Evolutionary conservation across 2,797 vertebrate species (phyloP), one percentile per base, ranked within the genome.

Genomic region (Hoplostethus atlanticus): DNA sequence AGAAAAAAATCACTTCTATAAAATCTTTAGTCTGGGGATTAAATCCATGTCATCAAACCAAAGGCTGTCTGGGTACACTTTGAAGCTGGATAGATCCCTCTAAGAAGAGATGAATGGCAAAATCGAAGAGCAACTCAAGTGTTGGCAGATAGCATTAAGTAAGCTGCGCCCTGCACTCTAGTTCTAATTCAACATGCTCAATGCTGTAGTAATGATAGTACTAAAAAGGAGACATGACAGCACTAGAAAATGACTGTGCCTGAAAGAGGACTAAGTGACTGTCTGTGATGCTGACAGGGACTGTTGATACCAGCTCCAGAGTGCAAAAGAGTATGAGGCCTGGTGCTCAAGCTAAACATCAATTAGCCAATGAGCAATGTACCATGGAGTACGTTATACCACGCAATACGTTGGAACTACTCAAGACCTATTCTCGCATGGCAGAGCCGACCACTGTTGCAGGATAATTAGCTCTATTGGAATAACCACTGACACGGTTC

Each of bases 41-140:
- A 91, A 88, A 91, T 88, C 80, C 66, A 83, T 91, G 88, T 88
- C 87, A 87, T 86, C 73, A 85, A 76, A 91, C 89, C 84, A 87
- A 87, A 87, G 79, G 73, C 87, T 72, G 82, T 70, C 68, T 84
- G 71, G 73, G 71, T 69, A 71, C 57, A 68, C 85, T 91, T 92
- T 93, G 87, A 93, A 92, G 88, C 80, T 48, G 44, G 70, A 84
- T 77, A 79, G 87, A 91, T 86, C 73, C 78, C 74, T 81, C 81
- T 88, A 85, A 92, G 79, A 89, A 54, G 77, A 87, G 82, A 89
- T 88, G 84, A 90, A 90, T 89, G 77, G 67, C 53, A 80, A 88
- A 88, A 80, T 58, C 77, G 72, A 75, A 65, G 48, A 69, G 76
- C 74, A 60, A 83, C 87, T 91, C 88, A 34, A 85, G 77, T 44